Evolutionary conservation across 2,113 vertebrate genomes (phyloP).

Genomic region (Bujurquina vittata): DNA sequence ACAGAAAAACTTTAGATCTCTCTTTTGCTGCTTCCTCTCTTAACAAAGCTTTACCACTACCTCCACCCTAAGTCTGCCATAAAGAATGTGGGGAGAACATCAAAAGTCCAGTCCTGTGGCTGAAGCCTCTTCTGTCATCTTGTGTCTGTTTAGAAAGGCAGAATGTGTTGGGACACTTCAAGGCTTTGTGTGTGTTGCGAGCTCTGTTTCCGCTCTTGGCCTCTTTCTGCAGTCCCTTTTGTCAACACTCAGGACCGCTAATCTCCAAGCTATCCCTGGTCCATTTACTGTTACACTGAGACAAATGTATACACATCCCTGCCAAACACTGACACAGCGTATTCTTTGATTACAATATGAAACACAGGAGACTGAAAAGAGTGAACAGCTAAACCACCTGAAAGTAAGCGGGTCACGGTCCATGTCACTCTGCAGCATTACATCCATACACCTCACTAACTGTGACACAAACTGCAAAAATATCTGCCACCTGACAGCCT

Average conservation of each 20-base stretch:
- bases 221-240: slow-evolving; percentile 61
- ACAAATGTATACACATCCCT: slow-evolving; percentile 55
- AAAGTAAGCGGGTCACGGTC: slow-evolving; percentile 48
- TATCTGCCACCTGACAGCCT: slow-evolving; percentile 41
- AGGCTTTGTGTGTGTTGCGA: slow-evolving; percentile 69
- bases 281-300: slow-evolving; percentile 52
- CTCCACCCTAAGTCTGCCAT: slow-evolving; percentile 64
- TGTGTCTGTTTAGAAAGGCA: slow-evolving; percentile 73
- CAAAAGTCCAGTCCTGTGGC: slow-evolving; percentile 62
- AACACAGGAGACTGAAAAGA: slow-evolving; percentile 39
- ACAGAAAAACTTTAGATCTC: slow-evolving; percentile 55
- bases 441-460: slow-evolving; percentile 38
- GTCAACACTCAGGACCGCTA: slow-evolving; percentile 71
- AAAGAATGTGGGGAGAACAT: slow-evolving; percentile 69
- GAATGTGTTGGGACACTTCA: slow-evolving; percentile 63
- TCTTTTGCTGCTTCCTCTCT: slow-evolving; percentile 36
- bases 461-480: slow-evolving; percentile 40
- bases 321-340: slow-evolving; percentile 62
- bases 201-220: slow-evolving; percentile 65
- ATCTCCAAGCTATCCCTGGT: slow-evolving; percentile 68
- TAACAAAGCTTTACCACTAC: slow-evolving; percentile 48
- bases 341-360: slow-evolving; percentile 66
- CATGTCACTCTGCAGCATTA: slow-evolving; percentile 34
- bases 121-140: slow-evolving; percentile 63
- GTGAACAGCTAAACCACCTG: slow-evolving; percentile 53